Base-by-base conservation (phyloP, 2,113 vertebrate genomes). In the Rhinogobius similis region DNA sequence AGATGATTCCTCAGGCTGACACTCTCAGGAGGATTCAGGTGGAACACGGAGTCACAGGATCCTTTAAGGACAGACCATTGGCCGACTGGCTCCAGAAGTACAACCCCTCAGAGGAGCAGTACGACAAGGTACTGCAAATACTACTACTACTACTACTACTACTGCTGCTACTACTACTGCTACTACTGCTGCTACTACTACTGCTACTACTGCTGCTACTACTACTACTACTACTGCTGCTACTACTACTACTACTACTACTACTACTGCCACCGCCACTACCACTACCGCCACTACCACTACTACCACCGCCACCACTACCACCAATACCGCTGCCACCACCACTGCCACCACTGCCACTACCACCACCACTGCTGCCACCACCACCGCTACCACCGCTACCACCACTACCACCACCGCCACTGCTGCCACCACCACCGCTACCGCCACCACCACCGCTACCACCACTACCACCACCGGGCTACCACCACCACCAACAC, bases 21-120 rank as follows among this genome's bases (percentile, higher is more conserved):
- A 99, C 98, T 2, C 90, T 99, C 70, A 94, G 98, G 69, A 98
- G 96, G 87, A 99, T 99, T 91, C 98, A 99, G 90, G 97, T 95
- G 89, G 96, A 98, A 64, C 97, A 98, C 0, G 98, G 98, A 0
- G 98, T 99, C 77, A 99, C 98, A 0, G 98, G 97, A 0, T 99
- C 98, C 48, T 99, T 99, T 78, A 99, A 97, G 77, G 98, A 99
- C 84, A 93, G 96, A 1, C 94, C 96, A 0, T 87, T 99, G 64
- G 96, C 96, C 0, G 97, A 96, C 90, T 99, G 98, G 98, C 89
- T 99, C 50, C 96, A 96, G 91, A 98, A 99, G 62, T 95, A 99
- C 92, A 99, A 99, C 82, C 95, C 96, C 0, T 91, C 93, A 14
- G 97, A 98, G 38, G 95, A 97, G 0, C 95, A 97, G 82, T 99